Evolutionary conservation across 30 jellyfish, hydroid and myxozoan species (phyloP).

Genomic region (Nemopilema nomurai): DNA sequence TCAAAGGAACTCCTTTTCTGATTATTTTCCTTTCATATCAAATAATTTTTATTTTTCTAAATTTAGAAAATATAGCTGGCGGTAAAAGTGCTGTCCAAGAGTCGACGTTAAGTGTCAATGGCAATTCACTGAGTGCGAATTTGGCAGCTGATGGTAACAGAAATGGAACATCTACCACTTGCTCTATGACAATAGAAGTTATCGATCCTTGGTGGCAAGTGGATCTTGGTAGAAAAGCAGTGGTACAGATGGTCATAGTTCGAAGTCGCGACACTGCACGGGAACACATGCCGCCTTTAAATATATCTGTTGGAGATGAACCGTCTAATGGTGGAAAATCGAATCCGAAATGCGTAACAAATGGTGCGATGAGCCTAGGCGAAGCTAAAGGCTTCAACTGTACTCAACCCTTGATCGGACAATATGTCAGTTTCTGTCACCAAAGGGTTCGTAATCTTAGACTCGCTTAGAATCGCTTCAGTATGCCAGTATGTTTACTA

Average conservation of each 20-base stretch:
- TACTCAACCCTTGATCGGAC: background rate
- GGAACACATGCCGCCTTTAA: background rate
- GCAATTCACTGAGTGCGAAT: background rate
- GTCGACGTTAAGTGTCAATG: background rate
- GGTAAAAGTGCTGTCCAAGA: background rate
- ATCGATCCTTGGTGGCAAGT: background rate
- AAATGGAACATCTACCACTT: background rate
- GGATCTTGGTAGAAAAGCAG: background rate
- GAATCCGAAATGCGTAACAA: background rate
- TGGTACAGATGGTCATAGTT: background rate
- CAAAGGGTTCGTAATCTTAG: background rate
- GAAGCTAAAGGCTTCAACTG: background rate
- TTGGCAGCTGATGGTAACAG: background rate
- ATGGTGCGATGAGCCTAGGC: background rate
- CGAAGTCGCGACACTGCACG: background rate
- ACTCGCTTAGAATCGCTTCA: background rate
- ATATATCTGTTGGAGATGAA: background rate
- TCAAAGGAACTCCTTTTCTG: no score
- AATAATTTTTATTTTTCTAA: no score
- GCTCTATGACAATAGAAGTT: background rate
- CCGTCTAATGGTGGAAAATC: background rate
- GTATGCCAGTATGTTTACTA: no score
- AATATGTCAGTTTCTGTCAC: background rate
- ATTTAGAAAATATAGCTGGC: background rate
- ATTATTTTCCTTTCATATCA: no score